Evolutionary conservation across 2,888 invertebrate genomes (phyloP), one percentile per base, ranked within the genome.

Genomic region (Volucella inanis): DNA sequence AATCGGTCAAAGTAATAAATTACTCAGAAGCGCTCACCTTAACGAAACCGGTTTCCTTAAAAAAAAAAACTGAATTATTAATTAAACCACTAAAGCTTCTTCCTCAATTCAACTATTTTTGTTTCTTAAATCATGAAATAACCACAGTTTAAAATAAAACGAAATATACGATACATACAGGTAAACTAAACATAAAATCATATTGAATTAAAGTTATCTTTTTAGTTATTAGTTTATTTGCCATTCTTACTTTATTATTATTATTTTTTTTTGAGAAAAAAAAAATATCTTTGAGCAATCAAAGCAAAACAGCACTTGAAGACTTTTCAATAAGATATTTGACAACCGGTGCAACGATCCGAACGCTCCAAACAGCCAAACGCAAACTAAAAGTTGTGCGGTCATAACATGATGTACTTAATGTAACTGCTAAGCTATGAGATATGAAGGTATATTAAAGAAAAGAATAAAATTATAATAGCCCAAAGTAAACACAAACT

Each of bases 331-430:
- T 15, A 9, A 64, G 71, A 43, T 54, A 41, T 54, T 50, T 11
- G 8, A 41, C 47, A 31, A 68, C 22, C 55, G 47, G 47, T 57
- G 64, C 11, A 61, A 83, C 78, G 57, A 68, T 50, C 68, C 83
- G 65, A 79, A 54, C 79, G 41, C 43, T 39, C 55, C 65, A 84
- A 71, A 55, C 70, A 55, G 54, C 49, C 65, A 22, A 75, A 79
- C 61, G 65, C 55, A 65, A 71, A 84, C 84, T 79, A 80, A 84
- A 72, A 55, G 65, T 64, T 65, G 50, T 74, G 54, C 64, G 67
- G 55, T 39, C 57, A 47, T 18, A 67, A 41, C 39, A 82, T 67
- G 47, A 52, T 43, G 22, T 31, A 54, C 81, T 65, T 59, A 65
- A 45, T 31, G 64, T 31, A 76, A 49, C 62, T 75, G 62, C 43